Conservation (phyloP, 2,797 vertebrate species). For the Halcyon badia region DNA sequence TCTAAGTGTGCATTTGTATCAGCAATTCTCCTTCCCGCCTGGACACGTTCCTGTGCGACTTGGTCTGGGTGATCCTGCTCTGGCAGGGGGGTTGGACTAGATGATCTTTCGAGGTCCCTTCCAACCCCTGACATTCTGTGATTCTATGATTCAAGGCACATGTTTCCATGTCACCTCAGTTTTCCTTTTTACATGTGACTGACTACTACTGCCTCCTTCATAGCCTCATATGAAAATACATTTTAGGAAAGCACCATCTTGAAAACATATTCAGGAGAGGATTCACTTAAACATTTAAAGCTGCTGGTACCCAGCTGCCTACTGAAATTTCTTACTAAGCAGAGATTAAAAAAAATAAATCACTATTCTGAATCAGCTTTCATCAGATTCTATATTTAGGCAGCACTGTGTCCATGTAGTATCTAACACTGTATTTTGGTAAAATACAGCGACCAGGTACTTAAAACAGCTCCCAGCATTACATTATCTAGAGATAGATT, state of each 20-base stretch:
- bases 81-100: too few species aligned
- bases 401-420: background rate
- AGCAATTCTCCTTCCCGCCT: background rate
- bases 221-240: background rate
- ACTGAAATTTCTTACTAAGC: background rate
- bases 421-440: background rate
- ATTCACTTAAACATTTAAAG: background rate
- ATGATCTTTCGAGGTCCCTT: too few species aligned
- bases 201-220: background rate
- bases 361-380: background rate
- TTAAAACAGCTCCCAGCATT: background rate
- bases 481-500: background rate
- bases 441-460: background rate
- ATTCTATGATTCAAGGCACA: background rate
- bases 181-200: background rate
- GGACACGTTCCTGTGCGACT: too few species aligned
- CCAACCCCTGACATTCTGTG: too few species aligned
- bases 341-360: background rate
- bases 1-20: background rate
- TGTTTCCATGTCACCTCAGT: background rate
- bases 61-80: too few species aligned
- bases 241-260: background rate
- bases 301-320: background rate
- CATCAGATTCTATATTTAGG: background rate
- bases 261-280: background rate